Base-by-base conservation (phyloP, 1,140 invertebrate species). In the Meloidogyne floridensis region DNA sequence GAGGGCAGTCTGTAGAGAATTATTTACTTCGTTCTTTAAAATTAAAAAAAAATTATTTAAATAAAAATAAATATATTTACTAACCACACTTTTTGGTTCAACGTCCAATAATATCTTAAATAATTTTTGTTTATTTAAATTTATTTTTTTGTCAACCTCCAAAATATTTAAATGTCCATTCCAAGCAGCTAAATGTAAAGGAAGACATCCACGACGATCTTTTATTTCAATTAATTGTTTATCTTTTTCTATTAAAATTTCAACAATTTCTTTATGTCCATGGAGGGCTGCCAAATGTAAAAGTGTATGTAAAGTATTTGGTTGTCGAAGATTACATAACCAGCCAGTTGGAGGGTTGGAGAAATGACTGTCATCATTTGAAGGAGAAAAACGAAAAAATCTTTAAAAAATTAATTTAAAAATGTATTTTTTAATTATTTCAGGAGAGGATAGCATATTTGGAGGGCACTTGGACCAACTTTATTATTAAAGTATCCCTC, bases 201-300 rank as follows among this genome's bases (percentile, higher is more conserved):
- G 94, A 89, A 96, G 91, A 91, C 94, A 95, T 15, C 95, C 95
- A 88, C 94, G 89, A 96, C 95, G 56, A 94, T 97, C 96, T 89
- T 95, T 93, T 73, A 93, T 93, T 76, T 97, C 2, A 76, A 32
- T 54, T 76, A 47, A n/a, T 70, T 78, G 59, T n/a, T 13, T 65
- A 70, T 78, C 65, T 15, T 11, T 53, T 76, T 95, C 96, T 91
- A 81, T 89, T 84, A 86, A 80, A 84, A 86, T 81, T 15, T 83
- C 82, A 13, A 81, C 56, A 72, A 92, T 93, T 93, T 93, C 96
- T 95, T 92, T 94, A 90, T 98, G 96, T 6, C 95, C 95, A 91
- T 97, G 95, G 56, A 98, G 92, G 75, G 95, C 94, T 70, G 96
- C 95, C 91, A 96, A 94, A 90, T 98, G 96, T 65, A 98, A 92